Conservation (phyloP, 2,888 invertebrate genomes). For the Volucella bombylans region DNA sequence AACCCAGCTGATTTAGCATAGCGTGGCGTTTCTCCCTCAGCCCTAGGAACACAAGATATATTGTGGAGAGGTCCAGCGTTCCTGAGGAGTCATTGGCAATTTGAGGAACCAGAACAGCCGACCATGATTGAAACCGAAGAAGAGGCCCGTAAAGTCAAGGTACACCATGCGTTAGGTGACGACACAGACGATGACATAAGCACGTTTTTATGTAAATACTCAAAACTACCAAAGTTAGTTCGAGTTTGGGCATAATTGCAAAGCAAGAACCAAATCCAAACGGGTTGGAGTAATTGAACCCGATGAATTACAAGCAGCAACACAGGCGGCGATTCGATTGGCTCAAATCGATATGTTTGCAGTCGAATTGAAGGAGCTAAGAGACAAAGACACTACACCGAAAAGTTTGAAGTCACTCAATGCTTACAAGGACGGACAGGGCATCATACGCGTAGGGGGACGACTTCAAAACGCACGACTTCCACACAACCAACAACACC, state of each 20-base stretch:
- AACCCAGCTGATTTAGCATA: background rate
- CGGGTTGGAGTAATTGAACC: background rate
- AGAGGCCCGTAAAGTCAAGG: background rate
- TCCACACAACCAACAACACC: background rate
- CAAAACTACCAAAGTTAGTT: too few relatives aligned
- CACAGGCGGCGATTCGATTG: background rate
- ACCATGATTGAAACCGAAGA: constrained; percentile 2
- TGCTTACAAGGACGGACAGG: constrained; percentile 10
- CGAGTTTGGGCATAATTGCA: background rate
- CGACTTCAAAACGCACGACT: background rate
- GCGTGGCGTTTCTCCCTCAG: background rate
- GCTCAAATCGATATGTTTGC: constrained; percentile 13
- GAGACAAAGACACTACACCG: background rate
- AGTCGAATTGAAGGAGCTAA: background rate
- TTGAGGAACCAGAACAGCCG: constrained; percentile 9
- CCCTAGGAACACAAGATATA: constrained; percentile 2
- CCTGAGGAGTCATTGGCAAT: constrained; percentile 2
- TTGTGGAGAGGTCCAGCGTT: constrained; percentile 17
- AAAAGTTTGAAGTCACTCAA: constrained; percentile 13
- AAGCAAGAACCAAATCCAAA: background rate
- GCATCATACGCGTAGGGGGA: constrained; percentile 17
- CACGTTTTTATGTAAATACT: background rate
- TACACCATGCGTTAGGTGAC: too few relatives aligned
- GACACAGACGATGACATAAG: background rate
- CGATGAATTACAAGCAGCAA: constrained; percentile 8